Base-by-base conservation (phyloP, 1,140 invertebrate species). In the Listronotus bonariensis region DNA sequence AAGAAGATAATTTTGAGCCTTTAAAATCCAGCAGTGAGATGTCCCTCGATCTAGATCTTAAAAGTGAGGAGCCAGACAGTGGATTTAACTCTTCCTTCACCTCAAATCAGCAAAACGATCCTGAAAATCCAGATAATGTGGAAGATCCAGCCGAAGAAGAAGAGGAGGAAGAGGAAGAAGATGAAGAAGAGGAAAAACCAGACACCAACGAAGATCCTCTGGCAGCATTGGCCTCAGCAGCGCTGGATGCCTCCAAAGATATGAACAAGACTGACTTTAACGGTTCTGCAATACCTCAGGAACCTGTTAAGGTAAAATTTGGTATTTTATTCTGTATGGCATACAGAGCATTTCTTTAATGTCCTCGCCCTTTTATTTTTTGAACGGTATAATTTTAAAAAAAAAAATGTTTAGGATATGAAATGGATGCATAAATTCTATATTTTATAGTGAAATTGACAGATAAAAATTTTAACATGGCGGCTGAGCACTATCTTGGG, bases 151-250 rank as follows among this genome's bases (percentile, higher is more conserved):
- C 8, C 7, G 34, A 62, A 17, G 58, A 65, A 40, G 51, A 71
- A 40, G 59, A 68, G 9, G 45, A 69, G 41, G 34, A 62, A 60
- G 38, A 41, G 9, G 46, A 71, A 56, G 88, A 64, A 31, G 20
- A 68, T 52, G 58, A 56, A 11, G 67, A 66, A 6, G 59, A 62
- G 11, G 59, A 68, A 34, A 40, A 69, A 40, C 43, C 64, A 17
- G 48, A 65, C 41, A 32, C 59, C 56, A 57, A 43, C 14, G 54
- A 73, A 60, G 88, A 89, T 76, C 87, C 88, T 14, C 75, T 92
- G 45, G 83, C 87, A 36, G 87, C 88, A n/a, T 76, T 92, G 41
- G 83, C 87, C 34, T 90, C 90, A 0, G 75, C 92, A 11, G 89
- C 90, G 11, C 86, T 88, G 42, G 90, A 89, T 59, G 89, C 89